Conservation (phyloP, 2,113 vertebrate genomes). For the Proteles cristata region DNA sequence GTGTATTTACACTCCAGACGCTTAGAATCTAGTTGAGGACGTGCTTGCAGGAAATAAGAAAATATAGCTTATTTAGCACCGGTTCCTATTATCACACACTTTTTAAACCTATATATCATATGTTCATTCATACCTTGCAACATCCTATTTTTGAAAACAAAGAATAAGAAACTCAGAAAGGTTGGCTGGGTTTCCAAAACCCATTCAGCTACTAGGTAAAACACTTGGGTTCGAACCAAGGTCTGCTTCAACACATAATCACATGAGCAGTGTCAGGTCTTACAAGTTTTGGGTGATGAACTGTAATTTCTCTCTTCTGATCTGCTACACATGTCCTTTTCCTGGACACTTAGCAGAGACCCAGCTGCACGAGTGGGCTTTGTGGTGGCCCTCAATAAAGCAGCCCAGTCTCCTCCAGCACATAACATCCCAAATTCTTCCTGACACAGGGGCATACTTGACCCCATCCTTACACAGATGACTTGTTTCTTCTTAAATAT, state of each 20-base stretch:
- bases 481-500: conserved; percentile 1
- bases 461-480: not conserved
- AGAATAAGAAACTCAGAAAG: conserved; percentile 16
- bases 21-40: not conserved
- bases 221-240: not conserved
- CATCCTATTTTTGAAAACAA: not conserved
- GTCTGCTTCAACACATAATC: not conserved
- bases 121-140: not conserved
- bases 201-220: not conserved
- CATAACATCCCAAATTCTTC: not conserved
- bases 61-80: not conserved
- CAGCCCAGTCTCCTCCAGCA: not conserved
- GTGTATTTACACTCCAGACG: not conserved
- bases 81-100: not conserved
- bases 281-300: not conserved
- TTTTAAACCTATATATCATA: not conserved
- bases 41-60: not conserved
- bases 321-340: not conserved
- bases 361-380: not conserved
- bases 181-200: not conserved
- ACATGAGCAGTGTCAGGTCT: not conserved
- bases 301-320: not conserved
- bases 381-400: not conserved
- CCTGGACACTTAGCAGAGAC: not conserved
- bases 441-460: not conserved